phyloP scores from a whole-genome alignment of 2,888 invertebrate genomes.

The Tyria jacobaeae region DNA sequence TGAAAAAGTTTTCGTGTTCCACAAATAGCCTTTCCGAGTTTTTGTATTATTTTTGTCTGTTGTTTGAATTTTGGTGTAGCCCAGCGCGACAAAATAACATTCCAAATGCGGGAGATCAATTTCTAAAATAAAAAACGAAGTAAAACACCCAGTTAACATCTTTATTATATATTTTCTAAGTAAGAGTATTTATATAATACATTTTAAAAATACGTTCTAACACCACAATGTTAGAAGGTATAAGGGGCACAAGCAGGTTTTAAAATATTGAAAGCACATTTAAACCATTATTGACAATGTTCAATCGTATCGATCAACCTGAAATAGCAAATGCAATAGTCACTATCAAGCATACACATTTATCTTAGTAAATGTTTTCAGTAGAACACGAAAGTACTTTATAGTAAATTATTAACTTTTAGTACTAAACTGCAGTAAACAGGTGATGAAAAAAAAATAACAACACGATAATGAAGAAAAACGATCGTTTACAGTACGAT shows the following conservation, averaged over 20 bases:
- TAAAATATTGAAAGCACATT: not conserved
- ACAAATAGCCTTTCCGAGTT: no score
- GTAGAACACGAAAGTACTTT: not conserved
- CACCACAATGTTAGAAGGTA: constrained; percentile 10
- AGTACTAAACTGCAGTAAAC: no score
- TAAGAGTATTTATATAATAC: constrained; percentile 34
- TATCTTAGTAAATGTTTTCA: not conserved
- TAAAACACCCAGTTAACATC: constrained; percentile 11
- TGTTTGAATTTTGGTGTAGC: no score
- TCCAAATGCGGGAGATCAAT: no score
- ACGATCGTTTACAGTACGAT: not conserved
- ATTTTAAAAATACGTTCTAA: constrained; percentile 10
- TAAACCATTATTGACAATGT: not conserved
- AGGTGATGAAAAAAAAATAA: not conserved
- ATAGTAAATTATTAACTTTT: not conserved
- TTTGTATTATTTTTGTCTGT: no score
- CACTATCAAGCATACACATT: not conserved
- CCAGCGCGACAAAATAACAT: no score
- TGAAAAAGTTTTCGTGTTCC: no score
- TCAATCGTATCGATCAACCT: constrained; percentile 1
- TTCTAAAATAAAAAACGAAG: no score
- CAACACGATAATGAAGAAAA: not conserved
- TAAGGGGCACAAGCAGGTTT: constrained; percentile 9
- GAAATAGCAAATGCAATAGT: not conserved
- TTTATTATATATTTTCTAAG: constrained; percentile 26